Evolutionary conservation across 2,888 invertebrate genomes (phyloP).

Genomic region (Amblyjoppa proteus): DNA sequence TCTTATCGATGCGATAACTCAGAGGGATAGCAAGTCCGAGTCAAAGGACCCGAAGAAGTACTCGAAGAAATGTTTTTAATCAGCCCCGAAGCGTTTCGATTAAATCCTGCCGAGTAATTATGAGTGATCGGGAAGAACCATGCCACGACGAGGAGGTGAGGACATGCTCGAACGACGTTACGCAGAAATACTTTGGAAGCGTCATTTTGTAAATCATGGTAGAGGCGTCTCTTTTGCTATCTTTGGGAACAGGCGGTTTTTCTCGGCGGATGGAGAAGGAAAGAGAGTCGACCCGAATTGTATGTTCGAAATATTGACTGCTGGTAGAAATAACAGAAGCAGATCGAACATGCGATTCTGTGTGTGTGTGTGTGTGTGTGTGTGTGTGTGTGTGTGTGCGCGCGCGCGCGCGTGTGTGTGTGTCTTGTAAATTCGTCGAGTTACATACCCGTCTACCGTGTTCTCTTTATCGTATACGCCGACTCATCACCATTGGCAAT

Average conservation of each 20-base stretch:
- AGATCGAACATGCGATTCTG: constrained; percentile 28
- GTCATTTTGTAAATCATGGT: neutral
- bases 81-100: constrained; percentile 78
- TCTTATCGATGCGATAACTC: constrained; percentile 43
- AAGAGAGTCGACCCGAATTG: constrained; percentile 1
- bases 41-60: constrained; percentile 68
- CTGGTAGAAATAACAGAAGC: constrained; percentile 60
- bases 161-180: constrained; percentile 55
- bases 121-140: constrained; percentile 55
- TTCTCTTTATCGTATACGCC: constrained; percentile 64
- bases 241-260: constrained; percentile 22
- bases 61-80: constrained; percentile 81
- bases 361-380: neutral
- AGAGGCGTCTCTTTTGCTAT: constrained; percentile 10
- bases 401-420: constrained; percentile 5
- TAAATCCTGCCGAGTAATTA: constrained; percentile 83
- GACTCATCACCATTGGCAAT: constrained; percentile 66
- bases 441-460: constrained; percentile 36
- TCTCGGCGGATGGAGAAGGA: neutral
- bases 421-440: constrained; percentile 62
- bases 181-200: constrained; percentile 49
- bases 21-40: constrained; percentile 29
- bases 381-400: neutral
- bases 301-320: constrained; percentile 31
- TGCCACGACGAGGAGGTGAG: constrained; percentile 1